phyloP scores from a whole-genome alignment of 2,888 invertebrate species.

The Drosophila eohydei region DNA sequence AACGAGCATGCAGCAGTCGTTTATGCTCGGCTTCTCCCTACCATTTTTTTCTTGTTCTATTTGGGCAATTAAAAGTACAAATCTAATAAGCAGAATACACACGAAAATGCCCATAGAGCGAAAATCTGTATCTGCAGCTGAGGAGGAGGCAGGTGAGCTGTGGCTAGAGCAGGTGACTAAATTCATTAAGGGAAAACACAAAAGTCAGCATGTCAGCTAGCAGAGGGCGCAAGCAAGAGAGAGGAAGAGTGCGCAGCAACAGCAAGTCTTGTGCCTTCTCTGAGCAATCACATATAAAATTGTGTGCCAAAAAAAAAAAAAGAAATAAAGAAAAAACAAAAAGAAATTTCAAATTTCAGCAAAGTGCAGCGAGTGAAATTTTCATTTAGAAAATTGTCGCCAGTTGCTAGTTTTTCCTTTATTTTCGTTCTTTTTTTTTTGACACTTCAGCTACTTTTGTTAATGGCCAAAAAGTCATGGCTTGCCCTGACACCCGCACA shows the following conservation, averaged over 20 bases:
- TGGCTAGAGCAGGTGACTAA: constrained; percentile 33
- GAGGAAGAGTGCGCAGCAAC: not conserved
- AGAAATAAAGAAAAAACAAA: constrained; percentile 18
- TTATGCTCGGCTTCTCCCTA: not conserved
- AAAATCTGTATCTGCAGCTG: constrained; percentile 20
- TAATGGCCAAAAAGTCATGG: constrained; percentile 22
- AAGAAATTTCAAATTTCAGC: constrained; percentile 14
- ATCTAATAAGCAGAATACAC: constrained; percentile 59
- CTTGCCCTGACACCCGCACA: constrained; percentile 23
- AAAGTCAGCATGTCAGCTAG: constrained; percentile 54
- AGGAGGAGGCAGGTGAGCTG: not conserved
- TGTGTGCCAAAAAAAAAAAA: constrained; percentile 57
- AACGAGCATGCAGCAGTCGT: not conserved
- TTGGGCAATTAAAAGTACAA: constrained; percentile 66
- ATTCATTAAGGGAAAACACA: constrained; percentile 69
- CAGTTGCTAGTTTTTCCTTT: constrained; percentile 8
- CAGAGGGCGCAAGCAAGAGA: not conserved
- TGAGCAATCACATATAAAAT: constrained; percentile 42
- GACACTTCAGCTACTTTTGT: constrained; percentile 41
- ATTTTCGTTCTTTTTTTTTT: not conserved
- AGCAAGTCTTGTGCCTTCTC: not conserved
- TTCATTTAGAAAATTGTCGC: constrained; percentile 29
- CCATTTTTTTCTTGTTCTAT: constrained; percentile 5
- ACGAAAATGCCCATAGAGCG: constrained; percentile 18
- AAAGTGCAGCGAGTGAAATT: constrained; percentile 8